A percentile compares a stretch with the other conserved stretches of the same genome.
These are phyloP conservation scores for Dorcus parallelipipedus DNA, from an alignment of 2,888 invertebrate species.

Conservation along the genomic window DNA sequence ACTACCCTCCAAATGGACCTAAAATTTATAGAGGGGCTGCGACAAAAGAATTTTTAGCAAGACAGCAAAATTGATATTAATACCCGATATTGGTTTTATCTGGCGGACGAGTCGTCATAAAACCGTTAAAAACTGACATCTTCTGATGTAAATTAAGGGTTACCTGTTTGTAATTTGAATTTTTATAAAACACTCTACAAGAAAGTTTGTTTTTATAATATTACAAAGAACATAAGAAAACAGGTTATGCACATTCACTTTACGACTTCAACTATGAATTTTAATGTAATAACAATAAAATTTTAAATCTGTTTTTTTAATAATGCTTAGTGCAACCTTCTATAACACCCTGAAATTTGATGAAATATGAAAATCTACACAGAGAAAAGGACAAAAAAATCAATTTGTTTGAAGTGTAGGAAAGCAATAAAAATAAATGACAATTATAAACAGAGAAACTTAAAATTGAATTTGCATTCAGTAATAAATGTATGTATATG, in stretches of 20 bases:
- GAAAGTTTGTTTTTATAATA: not conserved
- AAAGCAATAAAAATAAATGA: no score
- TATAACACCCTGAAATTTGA: no score
- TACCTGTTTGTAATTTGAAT: constrained; percentile 5
- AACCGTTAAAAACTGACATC: constrained; percentile 2
- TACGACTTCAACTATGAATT: not conserved
- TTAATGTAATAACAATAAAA: no score
- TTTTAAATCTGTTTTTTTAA: no score
- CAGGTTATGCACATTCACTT: not conserved
- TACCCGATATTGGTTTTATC: constrained; percentile 31
- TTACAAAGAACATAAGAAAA: not conserved
- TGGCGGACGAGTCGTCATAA: not conserved
- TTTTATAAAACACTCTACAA: not conserved
- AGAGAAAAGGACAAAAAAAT: no score
- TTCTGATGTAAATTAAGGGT: constrained; percentile 6
- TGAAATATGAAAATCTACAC: no score
- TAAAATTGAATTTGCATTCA: no score
- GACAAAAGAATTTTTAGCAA: constrained; percentile 34
- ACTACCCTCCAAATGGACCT: constrained; percentile 28
- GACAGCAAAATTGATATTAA: constrained; percentile 40
- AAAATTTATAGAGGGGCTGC: constrained; percentile 29
- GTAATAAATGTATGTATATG: no score
- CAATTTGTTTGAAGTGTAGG: no score
- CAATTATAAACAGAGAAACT: no score
- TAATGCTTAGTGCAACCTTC: no score